A percentile compares a stretch with the other conserved stretches of the same genome.
Conservation (phyloP, 1,140 invertebrate genomes). For the Neotoxoptera formosana region DNA sequence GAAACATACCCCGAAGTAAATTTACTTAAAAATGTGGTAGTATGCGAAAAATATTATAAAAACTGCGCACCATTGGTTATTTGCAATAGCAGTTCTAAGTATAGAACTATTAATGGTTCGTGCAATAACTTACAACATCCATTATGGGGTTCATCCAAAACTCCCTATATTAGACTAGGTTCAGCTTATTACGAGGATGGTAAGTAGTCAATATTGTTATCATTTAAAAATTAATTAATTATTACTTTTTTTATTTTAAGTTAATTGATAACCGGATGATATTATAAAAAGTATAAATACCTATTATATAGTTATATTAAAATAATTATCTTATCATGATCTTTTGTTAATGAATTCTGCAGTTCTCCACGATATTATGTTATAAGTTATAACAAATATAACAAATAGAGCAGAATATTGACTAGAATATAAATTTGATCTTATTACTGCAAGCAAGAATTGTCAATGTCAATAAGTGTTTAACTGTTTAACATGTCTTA, state of each 20-base stretch:
- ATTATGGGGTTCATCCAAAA: neutral
- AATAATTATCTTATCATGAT: neutral
- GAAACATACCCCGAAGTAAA: neutral
- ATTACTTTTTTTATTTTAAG: neutral
- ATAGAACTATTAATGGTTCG: neutral
- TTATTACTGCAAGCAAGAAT: too few species aligned
- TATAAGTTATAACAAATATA: too few species aligned
- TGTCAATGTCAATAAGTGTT: too few species aligned
- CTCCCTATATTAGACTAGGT: neutral
- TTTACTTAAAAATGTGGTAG: neutral
- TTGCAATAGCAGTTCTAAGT: neutral
- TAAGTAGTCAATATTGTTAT: neutral
- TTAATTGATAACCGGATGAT: neutral
- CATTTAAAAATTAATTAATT: too few species aligned
- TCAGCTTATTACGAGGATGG: neutral
- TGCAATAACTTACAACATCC: neutral
- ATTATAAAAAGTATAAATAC: neutral
- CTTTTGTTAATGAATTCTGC: neutral
- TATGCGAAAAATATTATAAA: neutral
- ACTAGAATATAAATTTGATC: too few species aligned
- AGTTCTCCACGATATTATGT: neutral
- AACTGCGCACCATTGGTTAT: neutral
- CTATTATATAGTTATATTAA: too few species aligned
- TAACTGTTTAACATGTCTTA: too few species aligned
- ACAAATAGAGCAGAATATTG: too few species aligned